Evolutionary conservation across 1,140 invertebrate species (phyloP).

Genomic region (Solenopsis fugax): DNA sequence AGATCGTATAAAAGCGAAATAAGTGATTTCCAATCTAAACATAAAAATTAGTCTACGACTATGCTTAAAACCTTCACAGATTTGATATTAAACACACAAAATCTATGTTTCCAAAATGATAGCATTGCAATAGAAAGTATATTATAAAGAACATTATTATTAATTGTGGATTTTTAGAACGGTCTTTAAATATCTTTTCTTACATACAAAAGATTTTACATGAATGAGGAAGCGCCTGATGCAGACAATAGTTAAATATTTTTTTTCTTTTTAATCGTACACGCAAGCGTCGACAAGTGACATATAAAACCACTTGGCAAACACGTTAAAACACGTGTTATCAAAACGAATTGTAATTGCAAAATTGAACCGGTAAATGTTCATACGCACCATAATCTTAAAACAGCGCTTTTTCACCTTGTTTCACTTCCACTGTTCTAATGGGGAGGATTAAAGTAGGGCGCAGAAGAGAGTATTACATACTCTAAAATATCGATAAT

Average conservation of each 20-base stretch:
- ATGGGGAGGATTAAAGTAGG: background rate
- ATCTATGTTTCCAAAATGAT: background rate
- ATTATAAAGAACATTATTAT: background rate
- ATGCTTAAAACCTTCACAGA: background rate
- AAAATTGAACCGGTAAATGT: background rate
- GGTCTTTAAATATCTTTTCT: background rate
- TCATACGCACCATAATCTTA: background rate
- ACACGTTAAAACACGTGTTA: background rate
- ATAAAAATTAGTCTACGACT: background rate
- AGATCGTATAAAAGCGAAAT: background rate
- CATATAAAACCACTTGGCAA: background rate
- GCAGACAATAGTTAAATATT: background rate
- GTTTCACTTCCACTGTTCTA: background rate
- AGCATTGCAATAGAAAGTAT: background rate
- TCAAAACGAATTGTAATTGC: background rate
- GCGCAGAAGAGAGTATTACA: conserved; percentile 15
- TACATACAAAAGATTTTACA: background rate
- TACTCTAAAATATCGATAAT: conserved; percentile 22
- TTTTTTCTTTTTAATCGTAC: background rate
- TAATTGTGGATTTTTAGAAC: background rate
- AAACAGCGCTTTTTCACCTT: background rate
- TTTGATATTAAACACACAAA: background rate
- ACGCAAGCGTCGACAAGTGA: background rate
- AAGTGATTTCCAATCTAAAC: background rate
- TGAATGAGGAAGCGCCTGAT: background rate